Conservation (phyloP, 1,140 invertebrate species). For the Littorina saxatilis region DNA sequence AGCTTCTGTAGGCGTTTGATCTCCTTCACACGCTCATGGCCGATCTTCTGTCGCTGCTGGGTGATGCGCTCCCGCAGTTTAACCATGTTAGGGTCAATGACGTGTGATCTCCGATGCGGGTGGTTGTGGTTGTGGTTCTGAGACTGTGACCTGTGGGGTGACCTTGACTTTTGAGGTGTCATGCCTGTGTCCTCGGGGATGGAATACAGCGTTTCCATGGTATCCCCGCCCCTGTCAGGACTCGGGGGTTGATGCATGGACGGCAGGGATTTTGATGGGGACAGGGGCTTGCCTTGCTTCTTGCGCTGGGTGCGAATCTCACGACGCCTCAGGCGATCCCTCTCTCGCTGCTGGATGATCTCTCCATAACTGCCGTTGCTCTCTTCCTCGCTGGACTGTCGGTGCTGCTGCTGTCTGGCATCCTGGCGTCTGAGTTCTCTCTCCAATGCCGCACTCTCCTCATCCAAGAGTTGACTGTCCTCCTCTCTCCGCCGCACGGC, state of each 20-base stretch:
- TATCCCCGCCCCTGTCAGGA: not conserved
- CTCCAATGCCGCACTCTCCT: constrained; percentile 33
- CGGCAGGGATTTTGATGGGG: constrained; percentile 13
- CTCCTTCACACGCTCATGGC: constrained; percentile 60
- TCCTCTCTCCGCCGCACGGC: constrained; percentile 22
- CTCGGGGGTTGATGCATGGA: not conserved
- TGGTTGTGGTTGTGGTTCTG: not conserved
- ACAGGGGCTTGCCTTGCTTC: constrained; percentile 36
- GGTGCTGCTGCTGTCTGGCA: constrained; percentile 16
- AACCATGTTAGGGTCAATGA: constrained; percentile 74
- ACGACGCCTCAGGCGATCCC: constrained; percentile 40
- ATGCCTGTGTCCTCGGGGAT: constrained; percentile 55
- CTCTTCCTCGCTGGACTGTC: constrained; percentile 56
- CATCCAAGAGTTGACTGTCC: not conserved
- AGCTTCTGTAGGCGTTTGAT: constrained; percentile 65
- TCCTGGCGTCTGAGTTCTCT: constrained; percentile 30
- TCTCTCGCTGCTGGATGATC: constrained; percentile 34
- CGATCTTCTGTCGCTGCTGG: constrained; percentile 59
- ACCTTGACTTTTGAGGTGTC: constrained; percentile 44
- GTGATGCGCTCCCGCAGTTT: constrained; percentile 62
- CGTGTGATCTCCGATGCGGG: constrained; percentile 51
- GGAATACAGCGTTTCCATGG: constrained; percentile 48
- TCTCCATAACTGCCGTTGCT: constrained; percentile 55
- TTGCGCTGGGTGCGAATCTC: constrained; percentile 36
- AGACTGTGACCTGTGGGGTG: constrained; percentile 26